Percentiles rank a stretch among this genome's conserved stretches.
phyloP scores from a whole-genome alignment of 2,888 invertebrate species.

The Chalcosyrphus nemorum region DNA sequence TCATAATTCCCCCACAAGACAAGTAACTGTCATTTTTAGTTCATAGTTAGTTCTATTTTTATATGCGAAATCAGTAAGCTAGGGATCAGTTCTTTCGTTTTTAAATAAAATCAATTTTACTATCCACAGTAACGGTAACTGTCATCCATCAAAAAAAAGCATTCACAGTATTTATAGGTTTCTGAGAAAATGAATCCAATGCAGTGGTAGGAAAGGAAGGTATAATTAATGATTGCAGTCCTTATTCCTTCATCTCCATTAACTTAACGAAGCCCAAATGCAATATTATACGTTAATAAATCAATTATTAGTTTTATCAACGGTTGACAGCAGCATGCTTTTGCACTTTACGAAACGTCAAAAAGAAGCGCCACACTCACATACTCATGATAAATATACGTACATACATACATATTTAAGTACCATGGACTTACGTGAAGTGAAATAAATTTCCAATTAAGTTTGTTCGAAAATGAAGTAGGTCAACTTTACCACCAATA shows the following conservation, averaged over 20 bases:
- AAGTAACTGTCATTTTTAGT: too few species aligned
- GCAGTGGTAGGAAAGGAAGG: background rate
- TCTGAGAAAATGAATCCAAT: background rate
- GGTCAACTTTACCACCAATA: constrained; percentile 51
- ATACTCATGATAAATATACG: constrained; percentile 7
- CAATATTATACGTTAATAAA: constrained; percentile 7
- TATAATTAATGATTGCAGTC: constrained; percentile 15
- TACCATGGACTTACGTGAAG: background rate
- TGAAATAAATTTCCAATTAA: constrained; percentile 39
- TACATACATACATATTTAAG: background rate
- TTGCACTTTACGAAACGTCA: constrained; percentile 52
- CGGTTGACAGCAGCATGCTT: constrained; percentile 55
- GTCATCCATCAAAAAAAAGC: too few species aligned
- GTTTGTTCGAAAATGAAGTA: constrained; percentile 50
- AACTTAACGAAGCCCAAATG: constrained; percentile 17
- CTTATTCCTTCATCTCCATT: background rate
- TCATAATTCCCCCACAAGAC: too few species aligned
- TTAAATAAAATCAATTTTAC: too few species aligned
- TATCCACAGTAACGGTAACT: too few species aligned
- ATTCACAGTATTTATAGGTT: background rate
- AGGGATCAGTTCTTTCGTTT: too few species aligned
- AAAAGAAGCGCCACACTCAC: background rate
- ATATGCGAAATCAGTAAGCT: too few species aligned
- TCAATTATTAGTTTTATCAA: constrained; percentile 37
- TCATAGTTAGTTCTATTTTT: too few species aligned